Base-by-base conservation (phyloP, 2,888 invertebrate species). In the Isotomurus palustris region DNA sequence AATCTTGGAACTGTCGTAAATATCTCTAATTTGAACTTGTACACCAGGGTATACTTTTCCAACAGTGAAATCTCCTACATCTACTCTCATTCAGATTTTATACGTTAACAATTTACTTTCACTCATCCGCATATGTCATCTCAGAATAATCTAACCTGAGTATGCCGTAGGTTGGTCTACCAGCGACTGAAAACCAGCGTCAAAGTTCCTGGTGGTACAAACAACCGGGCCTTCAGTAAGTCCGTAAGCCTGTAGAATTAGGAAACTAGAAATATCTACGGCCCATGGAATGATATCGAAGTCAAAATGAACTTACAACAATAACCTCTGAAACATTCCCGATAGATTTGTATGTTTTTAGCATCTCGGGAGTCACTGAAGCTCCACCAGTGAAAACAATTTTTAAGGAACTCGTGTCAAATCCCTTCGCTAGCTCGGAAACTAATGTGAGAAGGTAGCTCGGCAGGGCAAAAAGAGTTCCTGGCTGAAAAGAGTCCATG, bases 401-500 rank as follows among this genome's bases (percentile, higher is more conserved):
- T 41, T 62, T 58, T n/a, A 62, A 19, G 17, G 55, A 53, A 36
- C 52, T 55, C 17, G 58, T 48, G 28, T 62, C 61, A 44, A 51
- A 49, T 10, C 45, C 53, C n/a, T 53, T 12, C 1, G 35, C 57
- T 22, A 55, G 49, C 2, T 55, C 19, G 25, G 38, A 32, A 12
- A 44, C 53, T 44, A 58, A 36, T 27, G 55, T 36, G 6, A 58
- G 19, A n/a, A 62, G 29, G 27, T 44, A 62, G 8, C 54, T 36
- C n/a, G 61, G 55, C n/a, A 62, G 55, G 1, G 52, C 58, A 44
- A 62, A 58, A n/a, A 51, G 36, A n/a, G 38, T 22, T 3, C 60
- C 60, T 10, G 59, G 59, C 59, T 59, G 12, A 22, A 53, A 28
- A 47, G 24, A n/a, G 6, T 17, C 3, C 6, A 17, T n/a, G 10